These are phyloP conservation scores for Pseudeuparius sepicola DNA, from an alignment of 2,888 invertebrate species.

Conservation along the genomic window DNA sequence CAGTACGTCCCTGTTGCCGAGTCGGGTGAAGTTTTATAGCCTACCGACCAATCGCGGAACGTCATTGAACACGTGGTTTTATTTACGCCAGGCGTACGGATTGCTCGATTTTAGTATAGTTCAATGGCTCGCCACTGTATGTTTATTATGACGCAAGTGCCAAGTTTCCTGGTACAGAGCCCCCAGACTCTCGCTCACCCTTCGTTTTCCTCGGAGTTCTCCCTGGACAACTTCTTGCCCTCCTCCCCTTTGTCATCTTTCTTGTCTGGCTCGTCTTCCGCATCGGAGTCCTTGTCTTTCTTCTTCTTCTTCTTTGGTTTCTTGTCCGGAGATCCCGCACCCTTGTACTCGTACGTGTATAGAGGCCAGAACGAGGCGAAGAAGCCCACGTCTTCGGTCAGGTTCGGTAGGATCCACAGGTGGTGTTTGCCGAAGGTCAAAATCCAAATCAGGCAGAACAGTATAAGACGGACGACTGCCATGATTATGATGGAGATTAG, in stretches of 20 bases:
- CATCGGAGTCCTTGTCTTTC: constrained; percentile 73
- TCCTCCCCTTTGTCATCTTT: constrained; percentile 15
- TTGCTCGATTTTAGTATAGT: no score
- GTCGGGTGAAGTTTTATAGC: no score
- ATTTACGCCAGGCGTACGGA: no score
- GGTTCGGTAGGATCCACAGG: constrained; percentile 97
- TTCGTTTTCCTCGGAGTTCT: constrained; percentile 12
- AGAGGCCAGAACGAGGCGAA: constrained; percentile 97
- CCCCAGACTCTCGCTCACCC: no score
- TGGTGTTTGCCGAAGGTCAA: constrained; percentile 83
- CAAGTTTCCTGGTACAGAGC: no score
- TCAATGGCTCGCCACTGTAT: no score
- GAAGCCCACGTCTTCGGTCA: constrained; percentile 98
- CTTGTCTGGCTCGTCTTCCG: constrained; percentile 41
- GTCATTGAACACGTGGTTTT: no score
- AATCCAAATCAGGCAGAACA: constrained; percentile 88
- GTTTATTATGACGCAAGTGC: no score
- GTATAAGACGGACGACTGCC: constrained; percentile 77
- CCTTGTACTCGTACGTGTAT: constrained; percentile 22
- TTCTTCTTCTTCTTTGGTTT: constrained; percentile 59
- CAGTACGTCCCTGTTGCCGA: no score
- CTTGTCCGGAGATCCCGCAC: constrained; percentile 22
- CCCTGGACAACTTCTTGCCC: no score
- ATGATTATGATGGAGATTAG: constrained; percentile 86
- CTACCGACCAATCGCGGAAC: no score